Evolutionary conservation across 2,797 vertebrate genomes (phyloP).

Genomic region (Ctenochaetus hawaiiensis): DNA sequence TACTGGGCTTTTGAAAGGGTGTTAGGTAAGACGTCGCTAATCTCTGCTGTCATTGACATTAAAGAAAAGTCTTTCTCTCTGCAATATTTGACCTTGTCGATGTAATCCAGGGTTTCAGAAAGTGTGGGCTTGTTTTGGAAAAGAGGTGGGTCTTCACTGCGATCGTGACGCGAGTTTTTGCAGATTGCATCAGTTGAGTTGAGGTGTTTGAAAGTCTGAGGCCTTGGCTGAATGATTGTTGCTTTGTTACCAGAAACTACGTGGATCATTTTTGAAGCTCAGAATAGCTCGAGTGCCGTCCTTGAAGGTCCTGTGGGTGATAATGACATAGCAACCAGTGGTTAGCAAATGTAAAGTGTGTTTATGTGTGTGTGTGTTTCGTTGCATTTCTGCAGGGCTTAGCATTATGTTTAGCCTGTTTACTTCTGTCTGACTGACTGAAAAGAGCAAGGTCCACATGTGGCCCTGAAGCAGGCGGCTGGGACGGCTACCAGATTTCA

Average conservation of each 20-base stretch:
- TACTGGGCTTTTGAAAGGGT: neutral
- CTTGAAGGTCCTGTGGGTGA: constrained; percentile 53
- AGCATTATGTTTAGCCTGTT: constrained; percentile 13
- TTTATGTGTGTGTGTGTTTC: neutral
- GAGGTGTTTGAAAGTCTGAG: constrained; percentile 40
- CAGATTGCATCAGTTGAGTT: constrained; percentile 37
- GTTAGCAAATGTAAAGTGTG: constrained; percentile 35
- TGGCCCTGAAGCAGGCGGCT: constrained; percentile 55
- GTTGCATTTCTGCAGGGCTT: neutral
- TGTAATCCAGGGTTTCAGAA: constrained; percentile 27
- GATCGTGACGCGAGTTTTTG: constrained; percentile 27
- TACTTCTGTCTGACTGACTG: constrained; percentile 27
- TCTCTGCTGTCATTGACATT: constrained; percentile 1
- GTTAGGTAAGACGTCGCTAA: neutral
- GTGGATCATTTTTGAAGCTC: constrained; percentile 53
- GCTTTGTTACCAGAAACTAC: constrained; percentile 58
- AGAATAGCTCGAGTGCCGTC: constrained; percentile 67
- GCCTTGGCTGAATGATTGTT: constrained; percentile 41
- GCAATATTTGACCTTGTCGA: constrained; percentile 20
- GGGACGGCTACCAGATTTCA: constrained; percentile 29
- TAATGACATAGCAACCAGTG: constrained; percentile 60
- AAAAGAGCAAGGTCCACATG: constrained; percentile 51
- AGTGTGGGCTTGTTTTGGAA: neutral
- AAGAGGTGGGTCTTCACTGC: neutral
- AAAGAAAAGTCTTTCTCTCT: neutral